phyloP scores from a whole-genome alignment of 1,140 invertebrate species.

The Cydia splendana region DNA sequence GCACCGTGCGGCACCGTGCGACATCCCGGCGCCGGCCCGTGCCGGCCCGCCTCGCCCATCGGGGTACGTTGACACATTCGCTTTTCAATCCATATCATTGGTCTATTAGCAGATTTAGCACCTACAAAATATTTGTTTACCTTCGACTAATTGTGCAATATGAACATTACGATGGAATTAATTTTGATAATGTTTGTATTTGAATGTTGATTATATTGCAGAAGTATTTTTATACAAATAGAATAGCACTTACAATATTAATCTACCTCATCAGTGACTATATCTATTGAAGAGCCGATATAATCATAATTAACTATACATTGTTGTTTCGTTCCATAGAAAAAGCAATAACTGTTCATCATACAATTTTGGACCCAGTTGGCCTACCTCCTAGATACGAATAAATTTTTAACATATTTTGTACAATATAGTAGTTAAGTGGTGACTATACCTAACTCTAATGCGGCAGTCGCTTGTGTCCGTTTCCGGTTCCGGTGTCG shows the following conservation, averaged over 20 bases:
- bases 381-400: conserved; percentile 51
- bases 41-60: conserved; percentile 33
- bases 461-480: conserved; percentile 37
- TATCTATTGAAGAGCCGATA: conserved; percentile 45
- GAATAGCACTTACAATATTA: conserved; percentile 63
- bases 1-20: too few species aligned
- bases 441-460: conserved; percentile 36
- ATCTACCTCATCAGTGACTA: conserved; percentile 73
- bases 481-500: conserved; percentile 24
- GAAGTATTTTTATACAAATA: conserved; percentile 78
- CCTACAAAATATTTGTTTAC: conserved; percentile 48
- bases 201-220: conserved; percentile 77
- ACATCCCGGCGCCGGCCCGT: not conserved
- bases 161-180: conserved; percentile 67
- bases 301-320: conserved; percentile 35
- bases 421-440: conserved; percentile 29
- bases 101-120: conserved; percentile 43
- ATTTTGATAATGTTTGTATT: conserved; percentile 78
- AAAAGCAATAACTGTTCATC: conserved; percentile 39
- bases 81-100: conserved; percentile 46
- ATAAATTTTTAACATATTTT: conserved; percentile 33
- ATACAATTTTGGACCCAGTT: conserved; percentile 42
- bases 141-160: conserved; percentile 64
- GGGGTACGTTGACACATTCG: conserved; percentile 50
- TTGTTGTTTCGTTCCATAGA: conserved; percentile 34